phyloP scores from a whole-genome alignment of 2,113 vertebrate species.

The Dendrocopos noguchii region DNA sequence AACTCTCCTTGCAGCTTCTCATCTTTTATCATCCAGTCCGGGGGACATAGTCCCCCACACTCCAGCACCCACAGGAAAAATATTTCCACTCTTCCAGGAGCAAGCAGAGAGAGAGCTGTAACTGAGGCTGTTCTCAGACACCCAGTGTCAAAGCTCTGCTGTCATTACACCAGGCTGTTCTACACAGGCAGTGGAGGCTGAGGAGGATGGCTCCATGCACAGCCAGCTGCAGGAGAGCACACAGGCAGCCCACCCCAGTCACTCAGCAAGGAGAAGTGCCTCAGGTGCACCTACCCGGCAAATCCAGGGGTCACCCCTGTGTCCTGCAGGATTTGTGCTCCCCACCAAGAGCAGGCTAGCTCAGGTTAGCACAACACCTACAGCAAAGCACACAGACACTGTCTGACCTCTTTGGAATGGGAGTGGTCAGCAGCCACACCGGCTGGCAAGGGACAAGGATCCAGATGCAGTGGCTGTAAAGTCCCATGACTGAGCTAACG shows the following conservation, averaged over 20 bases:
- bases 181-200: background rate
- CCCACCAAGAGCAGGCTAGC: fast-evolving
- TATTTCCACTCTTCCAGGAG: background rate
- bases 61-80: slow-evolving; percentile 32
- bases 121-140: background rate
- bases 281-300: too few species aligned
- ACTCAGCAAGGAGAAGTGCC: fast-evolving
- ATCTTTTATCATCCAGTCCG: too few species aligned
- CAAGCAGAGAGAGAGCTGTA: background rate
- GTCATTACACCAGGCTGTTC: background rate
- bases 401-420: background rate
- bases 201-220: fast-evolving
- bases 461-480: background rate
- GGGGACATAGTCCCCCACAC: too few species aligned
- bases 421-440: background rate
- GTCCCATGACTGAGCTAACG: background rate
- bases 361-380: background rate
- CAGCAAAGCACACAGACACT: background rate
- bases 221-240: background rate
- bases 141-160: background rate
- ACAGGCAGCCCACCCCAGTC: background rate
- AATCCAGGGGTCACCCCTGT: fast-evolving
- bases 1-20: too few species aligned
- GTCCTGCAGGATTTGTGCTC: background rate
- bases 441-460: background rate